These are phyloP conservation scores for Drosophila setosimentum DNA, from an alignment of 2,888 invertebrate genomes.

Conservation along the genomic window DNA sequence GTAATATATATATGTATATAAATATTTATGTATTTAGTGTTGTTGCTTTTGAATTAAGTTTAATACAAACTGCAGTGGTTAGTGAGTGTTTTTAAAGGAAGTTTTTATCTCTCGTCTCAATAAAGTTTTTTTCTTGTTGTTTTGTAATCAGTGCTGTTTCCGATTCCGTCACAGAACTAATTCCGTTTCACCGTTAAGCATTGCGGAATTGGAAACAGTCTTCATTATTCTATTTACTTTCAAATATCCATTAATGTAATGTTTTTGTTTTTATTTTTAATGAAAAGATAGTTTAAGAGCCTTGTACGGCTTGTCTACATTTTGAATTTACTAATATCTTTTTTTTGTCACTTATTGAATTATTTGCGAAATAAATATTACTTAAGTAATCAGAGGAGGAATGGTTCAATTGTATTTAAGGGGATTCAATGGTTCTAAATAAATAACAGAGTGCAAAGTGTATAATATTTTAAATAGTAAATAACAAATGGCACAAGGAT, in stretches of 20 bases:
- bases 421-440: conserved; percentile 29
- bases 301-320: conserved; percentile 13
- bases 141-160: conserved; percentile 4
- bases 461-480: conserved; percentile 54
- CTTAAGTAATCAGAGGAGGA: conserved; percentile 24
- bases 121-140: conserved; percentile 5
- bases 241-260: neutral
- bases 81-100: conserved; percentile 39
- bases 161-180: conserved; percentile 8
- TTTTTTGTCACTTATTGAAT: conserved; percentile 3
- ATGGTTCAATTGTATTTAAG: conserved; percentile 32
- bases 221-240: conserved; percentile 5
- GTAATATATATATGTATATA: conserved; percentile 30
- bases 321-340: conserved; percentile 11
- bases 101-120: conserved; percentile 32
- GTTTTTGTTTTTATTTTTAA: neutral
- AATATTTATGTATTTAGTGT: conserved; percentile 49
- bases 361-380: conserved; percentile 16
- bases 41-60: conserved; percentile 35
- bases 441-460: conserved; percentile 30
- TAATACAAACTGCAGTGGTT: conserved; percentile 43
- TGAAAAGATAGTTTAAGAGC: conserved; percentile 8
- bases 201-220: conserved; percentile 27
- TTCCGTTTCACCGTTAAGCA: conserved; percentile 7
- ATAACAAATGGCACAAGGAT: conserved; percentile 69